Conservation (phyloP, 2,113 vertebrate genomes). For the Archocentrus centrarchus region DNA sequence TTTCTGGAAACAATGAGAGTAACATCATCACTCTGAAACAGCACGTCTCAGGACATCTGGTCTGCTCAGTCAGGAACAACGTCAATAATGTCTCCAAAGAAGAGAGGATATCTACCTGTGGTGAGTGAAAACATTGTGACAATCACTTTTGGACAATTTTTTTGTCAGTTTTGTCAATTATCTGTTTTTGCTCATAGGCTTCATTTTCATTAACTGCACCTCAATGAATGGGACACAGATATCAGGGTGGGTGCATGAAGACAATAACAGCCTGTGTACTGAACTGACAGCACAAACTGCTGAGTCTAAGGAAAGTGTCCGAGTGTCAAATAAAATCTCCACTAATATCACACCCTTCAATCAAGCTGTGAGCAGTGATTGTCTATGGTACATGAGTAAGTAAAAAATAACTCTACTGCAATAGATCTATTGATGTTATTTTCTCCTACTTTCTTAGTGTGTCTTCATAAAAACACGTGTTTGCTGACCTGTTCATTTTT, state of each 20-base stretch:
- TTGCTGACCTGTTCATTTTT: neutral
- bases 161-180: no score
- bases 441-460: neutral
- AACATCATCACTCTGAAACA: constrained; percentile 40
- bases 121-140: constrained; percentile 29
- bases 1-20: fast-evolving
- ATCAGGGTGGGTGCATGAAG: fast-evolving
- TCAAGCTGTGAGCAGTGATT: fast-evolving
- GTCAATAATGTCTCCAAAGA: fast-evolving
- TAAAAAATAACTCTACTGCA: constrained; percentile 1
- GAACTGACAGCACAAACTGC: neutral
- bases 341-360: neutral
- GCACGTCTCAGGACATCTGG: neutral
- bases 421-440: neutral
- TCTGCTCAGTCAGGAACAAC: constrained; percentile 52
- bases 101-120: neutral
- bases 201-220: constrained; percentile 32
- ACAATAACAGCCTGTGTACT: neutral
- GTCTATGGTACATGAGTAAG: constrained; percentile 44
- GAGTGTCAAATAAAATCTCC: fast-evolving
- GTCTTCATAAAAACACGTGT: neutral
- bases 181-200: constrained; percentile 16
- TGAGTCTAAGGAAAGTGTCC: neutral
- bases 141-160: no score
- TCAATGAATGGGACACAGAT: fast-evolving